Conservation (phyloP, 2,797 vertebrate species). For the Crypturellus tataupa region DNA sequence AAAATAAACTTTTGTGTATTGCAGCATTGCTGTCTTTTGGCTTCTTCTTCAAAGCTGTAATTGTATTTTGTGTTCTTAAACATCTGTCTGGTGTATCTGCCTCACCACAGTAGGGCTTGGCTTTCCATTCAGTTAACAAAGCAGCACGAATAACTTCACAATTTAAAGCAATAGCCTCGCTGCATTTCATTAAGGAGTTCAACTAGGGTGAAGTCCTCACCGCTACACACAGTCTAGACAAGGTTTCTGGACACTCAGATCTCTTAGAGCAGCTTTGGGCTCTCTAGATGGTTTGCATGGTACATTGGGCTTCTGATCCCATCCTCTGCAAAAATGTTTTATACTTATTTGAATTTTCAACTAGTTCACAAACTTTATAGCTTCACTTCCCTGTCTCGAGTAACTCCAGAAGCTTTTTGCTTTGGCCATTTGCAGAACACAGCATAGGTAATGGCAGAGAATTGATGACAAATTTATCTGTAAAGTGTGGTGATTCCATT, state of each 20-base stretch:
- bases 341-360: neutral
- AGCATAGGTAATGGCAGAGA: neutral
- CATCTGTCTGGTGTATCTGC: neutral
- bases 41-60: slow-evolving; percentile 26
- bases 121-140: neutral
- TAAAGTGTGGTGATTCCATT: neutral
- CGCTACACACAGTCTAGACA: fast-evolving
- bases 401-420: neutral
- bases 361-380: neutral
- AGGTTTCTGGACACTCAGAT: neutral
- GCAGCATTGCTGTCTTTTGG: slow-evolving; percentile 78
- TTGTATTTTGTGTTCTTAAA: neutral
- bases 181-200: neutral
- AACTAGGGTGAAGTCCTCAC: neutral
- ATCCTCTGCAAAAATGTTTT: neutral
- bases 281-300: neutral
- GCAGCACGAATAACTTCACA: neutral
- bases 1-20: slow-evolving; percentile 96
- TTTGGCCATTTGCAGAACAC: neutral
- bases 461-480: neutral
- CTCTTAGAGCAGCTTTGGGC: neutral
- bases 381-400: neutral
- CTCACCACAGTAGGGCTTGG: neutral
- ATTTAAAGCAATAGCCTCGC: fast-evolving
- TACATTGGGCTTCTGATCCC: neutral